phyloP scores from a whole-genome alignment of 2,888 invertebrate species.

The Andrena chrysosceles region DNA sequence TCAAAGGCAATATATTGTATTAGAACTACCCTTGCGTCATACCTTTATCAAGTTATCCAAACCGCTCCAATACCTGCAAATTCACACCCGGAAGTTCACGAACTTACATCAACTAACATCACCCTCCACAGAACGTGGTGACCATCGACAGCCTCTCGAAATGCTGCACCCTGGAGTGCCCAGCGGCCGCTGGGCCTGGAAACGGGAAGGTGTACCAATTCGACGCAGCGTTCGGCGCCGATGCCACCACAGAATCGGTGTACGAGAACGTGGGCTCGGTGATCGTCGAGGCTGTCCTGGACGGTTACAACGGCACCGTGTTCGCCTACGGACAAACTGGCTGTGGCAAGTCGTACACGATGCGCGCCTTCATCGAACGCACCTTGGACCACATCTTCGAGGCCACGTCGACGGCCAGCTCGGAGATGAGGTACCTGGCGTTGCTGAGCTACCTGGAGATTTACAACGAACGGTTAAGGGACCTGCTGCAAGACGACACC shows the following conservation, averaged over 20 bases:
- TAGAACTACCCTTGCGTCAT: too few species aligned
- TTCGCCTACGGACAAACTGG: conserved; percentile 98
- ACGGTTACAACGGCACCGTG: conserved; percentile 97
- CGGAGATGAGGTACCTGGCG: conserved; percentile 90
- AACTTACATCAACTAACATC: not conserved
- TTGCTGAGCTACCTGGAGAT: conserved; percentile 94
- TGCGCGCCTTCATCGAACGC: conserved; percentile 94
- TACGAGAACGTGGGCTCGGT: conserved; percentile 91
- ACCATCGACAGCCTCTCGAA: conserved; percentile 87
- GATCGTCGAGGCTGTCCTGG: conserved; percentile 90
- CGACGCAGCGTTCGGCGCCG: conserved; percentile 93
- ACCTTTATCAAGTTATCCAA: too few species aligned
- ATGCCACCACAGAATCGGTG: conserved; percentile 93
- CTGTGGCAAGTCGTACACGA: conserved; percentile 95
- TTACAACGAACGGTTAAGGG: conserved; percentile 93
- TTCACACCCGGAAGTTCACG: too few species aligned
- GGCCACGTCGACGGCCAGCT: conserved; percentile 90
- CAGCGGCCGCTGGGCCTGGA: conserved; percentile 83
- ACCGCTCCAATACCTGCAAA: too few species aligned
- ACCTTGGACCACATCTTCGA: conserved; percentile 96
- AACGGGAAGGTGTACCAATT: conserved; percentile 86
- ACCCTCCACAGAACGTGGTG: conserved; percentile 87
- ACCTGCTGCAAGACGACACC: conserved; percentile 88
- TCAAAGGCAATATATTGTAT: too few species aligned
- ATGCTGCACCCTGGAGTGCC: conserved; percentile 86